Base-by-base conservation (phyloP, 1,140 invertebrate species). In the Neodiprion pinetum region DNA sequence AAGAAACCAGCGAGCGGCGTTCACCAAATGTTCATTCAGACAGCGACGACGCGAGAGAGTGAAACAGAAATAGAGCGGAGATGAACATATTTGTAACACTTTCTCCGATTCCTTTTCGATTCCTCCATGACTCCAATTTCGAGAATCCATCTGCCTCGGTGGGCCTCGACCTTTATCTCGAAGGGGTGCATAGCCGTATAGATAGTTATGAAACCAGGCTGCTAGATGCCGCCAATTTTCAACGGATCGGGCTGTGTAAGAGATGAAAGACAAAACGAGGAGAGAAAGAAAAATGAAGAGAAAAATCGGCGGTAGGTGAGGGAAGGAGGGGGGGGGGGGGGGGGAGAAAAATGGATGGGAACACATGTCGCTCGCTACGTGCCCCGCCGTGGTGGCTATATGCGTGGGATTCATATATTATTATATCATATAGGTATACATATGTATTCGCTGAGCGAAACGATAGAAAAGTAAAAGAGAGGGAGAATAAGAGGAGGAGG, bases 351-450 rank as follows among this genome's bases (percentile, higher is more conserved):
- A 81, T 77, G 74, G 77, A 76, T 81, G 80, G 82, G 83, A 88
- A 88, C 87, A 88, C 85, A 88, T 88, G 87, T 88, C 87, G 87
- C 82, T 88, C 81, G 82, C 76, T 82, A 40, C 28, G 83, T 88
- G 85, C 80, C 87, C 87, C 87, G 86, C 78, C 77, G 87, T 82
- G 86, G 83, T 80, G 78, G 81, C 82, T 85, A 84, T 82, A 83
- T 88, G 85, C 87, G 86, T 88, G 84, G 85, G 86, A 87, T 87
- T 88, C 86, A 85, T 88, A 82, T 83, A 84, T 84, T 81, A 80
- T 61, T 61, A 61, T 61, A 40, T 40, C 28, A 40, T 40, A 40
- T 40, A 40, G 28, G 28, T 40, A 40, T 40, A 40, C 28, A 40
- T 40, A 40, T 40, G 28, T 40, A 61, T 61, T 61, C 8, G 53